Evolutionary conservation across 1,140 invertebrate species (phyloP).

Genomic region (Caerostris darwini): DNA sequence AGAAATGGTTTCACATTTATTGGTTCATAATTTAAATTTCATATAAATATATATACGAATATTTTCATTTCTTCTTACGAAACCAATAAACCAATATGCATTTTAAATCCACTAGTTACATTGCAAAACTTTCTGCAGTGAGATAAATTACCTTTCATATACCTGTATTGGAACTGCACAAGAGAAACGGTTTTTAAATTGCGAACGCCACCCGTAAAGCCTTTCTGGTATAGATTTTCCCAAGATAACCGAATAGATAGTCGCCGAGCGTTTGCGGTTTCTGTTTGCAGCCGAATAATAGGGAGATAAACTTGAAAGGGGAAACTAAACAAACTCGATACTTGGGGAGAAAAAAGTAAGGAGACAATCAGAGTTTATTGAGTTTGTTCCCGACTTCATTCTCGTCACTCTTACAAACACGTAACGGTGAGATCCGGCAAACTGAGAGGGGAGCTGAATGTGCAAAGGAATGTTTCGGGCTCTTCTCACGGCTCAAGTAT

Average conservation of each 20-base stretch:
- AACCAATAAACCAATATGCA: not conserved
- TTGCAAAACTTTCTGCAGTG: not conserved
- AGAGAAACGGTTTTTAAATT: conserved; percentile 8
- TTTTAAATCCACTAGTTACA: not conserved
- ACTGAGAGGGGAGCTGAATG: conserved; percentile 6
- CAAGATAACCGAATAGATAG: not conserved
- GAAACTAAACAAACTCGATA: conserved; percentile 47
- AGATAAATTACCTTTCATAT: conserved; percentile 28
- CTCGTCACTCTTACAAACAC: conserved; percentile 26
- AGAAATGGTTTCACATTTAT: no score
- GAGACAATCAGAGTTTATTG: conserved; percentile 44
- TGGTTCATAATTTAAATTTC: no score
- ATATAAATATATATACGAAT: no score
- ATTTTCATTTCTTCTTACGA: not conserved
- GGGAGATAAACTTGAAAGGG: not conserved
- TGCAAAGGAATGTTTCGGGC: not conserved
- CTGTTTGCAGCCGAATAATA: conserved; percentile 5
- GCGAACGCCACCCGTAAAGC: not conserved
- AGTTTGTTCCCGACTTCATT: conserved; percentile 28
- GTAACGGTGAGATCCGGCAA: not conserved
- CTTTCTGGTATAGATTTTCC: conserved; percentile 18
- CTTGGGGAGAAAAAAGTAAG: not conserved
- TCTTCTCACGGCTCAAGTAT: not conserved
- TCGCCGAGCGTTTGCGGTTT: conserved; percentile 24
- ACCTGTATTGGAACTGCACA: not conserved